Percentiles rank a stretch among this genome's conserved stretches.
These are phyloP conservation scores for Saccostrea glomerata DNA, from an alignment of 1,140 invertebrate species.

Conservation along the genomic window DNA sequence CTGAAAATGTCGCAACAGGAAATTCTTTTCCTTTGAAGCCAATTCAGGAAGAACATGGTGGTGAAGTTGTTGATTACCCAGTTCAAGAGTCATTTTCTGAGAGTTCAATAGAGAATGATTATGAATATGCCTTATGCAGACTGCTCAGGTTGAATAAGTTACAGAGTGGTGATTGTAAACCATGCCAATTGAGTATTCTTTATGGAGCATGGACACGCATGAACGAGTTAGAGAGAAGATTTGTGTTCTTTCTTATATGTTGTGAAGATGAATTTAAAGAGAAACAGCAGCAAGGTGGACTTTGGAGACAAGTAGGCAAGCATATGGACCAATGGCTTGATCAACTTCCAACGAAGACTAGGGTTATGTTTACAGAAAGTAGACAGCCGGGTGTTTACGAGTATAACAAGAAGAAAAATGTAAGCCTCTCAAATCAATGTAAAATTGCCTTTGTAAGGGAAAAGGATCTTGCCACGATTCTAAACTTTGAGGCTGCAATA, in stretches of 20 bases:
- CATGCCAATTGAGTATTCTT: not conserved
- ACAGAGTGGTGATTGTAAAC: not conserved
- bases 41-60: not conserved
- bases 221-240: conserved; percentile 11
- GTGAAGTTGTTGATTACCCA: not conserved
- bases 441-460: not conserved
- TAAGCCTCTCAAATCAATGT: not conserved
- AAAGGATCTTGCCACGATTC: not conserved
- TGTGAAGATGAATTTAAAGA: conserved; percentile 14
- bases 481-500: not conserved
- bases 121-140: not conserved
- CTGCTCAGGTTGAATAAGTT: not conserved
- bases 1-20: not conserved
- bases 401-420: not conserved
- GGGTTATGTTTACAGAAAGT: not conserved
- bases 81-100: not conserved
- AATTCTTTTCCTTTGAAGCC: not conserved
- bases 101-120: not conserved
- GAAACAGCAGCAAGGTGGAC: not conserved
- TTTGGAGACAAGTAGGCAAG: not conserved
- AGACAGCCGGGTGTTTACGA: not conserved
- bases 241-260: not conserved
- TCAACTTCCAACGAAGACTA: not conserved
- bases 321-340: not conserved
- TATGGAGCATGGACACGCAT: not conserved